phyloP scores from a whole-genome alignment of 2,888 invertebrate genomes.

The Leptinotarsa tumamoca region DNA sequence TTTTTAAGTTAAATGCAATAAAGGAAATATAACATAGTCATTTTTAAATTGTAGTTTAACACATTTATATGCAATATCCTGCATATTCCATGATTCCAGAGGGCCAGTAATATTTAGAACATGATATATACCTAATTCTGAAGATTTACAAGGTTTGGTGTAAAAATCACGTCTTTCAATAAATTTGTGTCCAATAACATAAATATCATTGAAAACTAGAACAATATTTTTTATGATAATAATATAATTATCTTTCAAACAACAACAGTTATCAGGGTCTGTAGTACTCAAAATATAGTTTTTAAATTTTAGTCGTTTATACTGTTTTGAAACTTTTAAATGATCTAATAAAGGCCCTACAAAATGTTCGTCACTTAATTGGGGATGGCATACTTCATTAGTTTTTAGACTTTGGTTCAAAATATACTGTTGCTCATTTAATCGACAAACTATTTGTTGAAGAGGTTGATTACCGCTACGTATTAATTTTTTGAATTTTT shows the following conservation, averaged over 20 bases:
- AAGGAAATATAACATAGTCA: slow-evolving; percentile 22
- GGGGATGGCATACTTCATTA: background rate
- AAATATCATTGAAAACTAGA: slow-evolving; percentile 1
- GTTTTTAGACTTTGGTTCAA: background rate
- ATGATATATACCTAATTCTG: slow-evolving; percentile 29
- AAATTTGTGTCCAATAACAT: slow-evolving; percentile 27
- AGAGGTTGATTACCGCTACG: slow-evolving; percentile 15
- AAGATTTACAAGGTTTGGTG: slow-evolving; percentile 27
- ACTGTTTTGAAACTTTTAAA: slow-evolving; percentile 15
- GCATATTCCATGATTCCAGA: slow-evolving; percentile 7
- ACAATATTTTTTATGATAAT: slow-evolving; percentile 23
- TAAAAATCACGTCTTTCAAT: slow-evolving; percentile 22
- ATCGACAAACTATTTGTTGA: slow-evolving; percentile 18
- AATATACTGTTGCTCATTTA: slow-evolving; percentile 10
- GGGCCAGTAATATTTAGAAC: slow-evolving; percentile 7
- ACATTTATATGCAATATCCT: slow-evolving; percentile 11
- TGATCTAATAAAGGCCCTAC: background rate
- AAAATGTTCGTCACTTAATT: slow-evolving; percentile 8
- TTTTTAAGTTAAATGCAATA: slow-evolving; percentile 8
- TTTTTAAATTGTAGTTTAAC: slow-evolving; percentile 1
- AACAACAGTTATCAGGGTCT: slow-evolving; percentile 25
- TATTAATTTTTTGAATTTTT: slow-evolving; percentile 23
- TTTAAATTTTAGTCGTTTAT: slow-evolving; percentile 20
- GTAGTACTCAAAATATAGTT: slow-evolving; percentile 23
- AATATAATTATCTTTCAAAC: slow-evolving; percentile 21